Evolutionary conservation across 2,113 vertebrate species (phyloP).

Genomic region (Petaurus breviceps): DNA sequence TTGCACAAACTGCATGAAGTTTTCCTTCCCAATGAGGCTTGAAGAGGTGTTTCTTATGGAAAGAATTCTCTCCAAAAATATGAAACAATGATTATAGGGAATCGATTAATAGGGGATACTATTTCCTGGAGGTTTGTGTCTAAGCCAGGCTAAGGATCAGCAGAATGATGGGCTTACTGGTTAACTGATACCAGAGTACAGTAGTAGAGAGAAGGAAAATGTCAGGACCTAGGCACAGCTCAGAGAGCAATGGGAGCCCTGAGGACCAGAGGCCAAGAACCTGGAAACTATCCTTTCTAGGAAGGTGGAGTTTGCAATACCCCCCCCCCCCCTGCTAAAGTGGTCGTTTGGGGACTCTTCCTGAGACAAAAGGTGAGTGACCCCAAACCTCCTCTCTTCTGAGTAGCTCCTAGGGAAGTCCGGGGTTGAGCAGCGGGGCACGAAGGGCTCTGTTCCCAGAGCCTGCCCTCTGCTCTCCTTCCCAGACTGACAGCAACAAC

Average conservation of each 20-base stretch:
- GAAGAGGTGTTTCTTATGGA: not conserved
- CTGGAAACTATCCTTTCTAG: not conserved
- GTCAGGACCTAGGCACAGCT: not conserved
- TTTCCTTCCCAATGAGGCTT: not conserved
- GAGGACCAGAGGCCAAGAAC: not conserved
- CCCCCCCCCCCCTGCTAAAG: not conserved
- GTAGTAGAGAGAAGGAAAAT: not conserved
- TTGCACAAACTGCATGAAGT: not conserved
- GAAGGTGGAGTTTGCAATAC: not conserved
- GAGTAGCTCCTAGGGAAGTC: not conserved
- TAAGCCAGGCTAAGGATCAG: not conserved
- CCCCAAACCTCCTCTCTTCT: not conserved
- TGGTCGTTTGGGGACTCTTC: not conserved
- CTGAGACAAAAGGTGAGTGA: not conserved
- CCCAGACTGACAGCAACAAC: slow-evolving; percentile 50
- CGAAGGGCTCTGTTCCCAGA: not conserved
- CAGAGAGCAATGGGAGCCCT: not conserved
- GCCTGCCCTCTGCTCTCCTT: slow-evolving; percentile 7
- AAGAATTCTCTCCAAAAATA: not conserved
- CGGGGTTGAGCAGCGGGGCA: not conserved
- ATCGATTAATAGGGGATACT: not conserved
- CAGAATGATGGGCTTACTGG: not conserved
- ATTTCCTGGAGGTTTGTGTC: not conserved
- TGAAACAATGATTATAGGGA: not conserved
- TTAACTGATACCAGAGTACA: not conserved